Evolutionary conservation across 2,797 vertebrate genomes (phyloP).

Genomic region (Falco peregrinus): DNA sequence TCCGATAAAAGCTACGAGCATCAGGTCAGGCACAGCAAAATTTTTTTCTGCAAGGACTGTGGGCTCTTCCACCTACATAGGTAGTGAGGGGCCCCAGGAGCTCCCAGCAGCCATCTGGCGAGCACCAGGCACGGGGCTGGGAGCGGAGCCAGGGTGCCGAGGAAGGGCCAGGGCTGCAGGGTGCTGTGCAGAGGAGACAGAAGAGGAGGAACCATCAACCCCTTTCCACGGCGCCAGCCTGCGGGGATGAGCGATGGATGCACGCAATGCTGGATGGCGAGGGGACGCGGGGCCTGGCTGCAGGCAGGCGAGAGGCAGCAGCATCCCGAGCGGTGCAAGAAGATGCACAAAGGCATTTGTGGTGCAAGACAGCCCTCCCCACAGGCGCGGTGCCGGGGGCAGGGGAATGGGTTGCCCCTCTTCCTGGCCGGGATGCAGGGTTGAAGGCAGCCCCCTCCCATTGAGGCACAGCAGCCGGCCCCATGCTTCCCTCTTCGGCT

Average conservation of each 20-base stretch:
- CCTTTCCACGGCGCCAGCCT: accelerated
- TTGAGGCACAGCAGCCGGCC: not conserved
- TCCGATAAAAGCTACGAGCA: not conserved
- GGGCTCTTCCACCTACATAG: accelerated
- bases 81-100: not conserved
- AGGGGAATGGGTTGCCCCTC: not conserved
- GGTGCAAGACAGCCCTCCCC: not conserved
- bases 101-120: not conserved
- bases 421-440: accelerated
- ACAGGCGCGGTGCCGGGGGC: accelerated
- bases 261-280: accelerated
- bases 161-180: not conserved
- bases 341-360: accelerated
- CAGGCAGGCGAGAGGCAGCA: accelerated
- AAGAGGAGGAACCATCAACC: not conserved
- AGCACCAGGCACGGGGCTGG: accelerated
- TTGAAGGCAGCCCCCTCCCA: not conserved
- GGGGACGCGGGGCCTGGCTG: not conserved
- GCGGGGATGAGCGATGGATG: accelerated
- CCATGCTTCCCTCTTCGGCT: not conserved
- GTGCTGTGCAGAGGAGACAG: not conserved
- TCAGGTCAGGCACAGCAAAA: not conserved
- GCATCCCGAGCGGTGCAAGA: not conserved
- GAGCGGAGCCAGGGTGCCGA: accelerated
- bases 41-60: not conserved